Conservation (phyloP, 1,140 invertebrate species). For the Trypoxylus dichotomus region DNA sequence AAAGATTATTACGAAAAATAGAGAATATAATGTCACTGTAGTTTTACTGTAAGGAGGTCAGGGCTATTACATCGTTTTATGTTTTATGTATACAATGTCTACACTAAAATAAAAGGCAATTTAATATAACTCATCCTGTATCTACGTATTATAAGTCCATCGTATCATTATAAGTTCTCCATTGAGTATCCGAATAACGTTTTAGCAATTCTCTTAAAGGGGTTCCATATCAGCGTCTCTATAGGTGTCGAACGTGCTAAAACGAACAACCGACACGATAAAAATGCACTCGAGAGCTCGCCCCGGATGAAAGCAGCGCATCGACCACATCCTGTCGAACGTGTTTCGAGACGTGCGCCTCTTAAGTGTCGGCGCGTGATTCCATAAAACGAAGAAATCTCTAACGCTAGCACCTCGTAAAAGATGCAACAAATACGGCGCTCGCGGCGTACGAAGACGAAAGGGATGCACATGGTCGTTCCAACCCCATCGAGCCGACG, state of each 20-base stretch:
- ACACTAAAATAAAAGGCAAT: too few relatives aligned
- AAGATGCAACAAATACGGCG: background rate
- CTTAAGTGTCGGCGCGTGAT: background rate
- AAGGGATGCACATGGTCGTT: background rate
- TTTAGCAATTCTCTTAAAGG: too few relatives aligned
- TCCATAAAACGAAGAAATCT: background rate
- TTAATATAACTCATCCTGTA: too few relatives aligned
- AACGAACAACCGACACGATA: background rate
- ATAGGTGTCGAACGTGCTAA: background rate
- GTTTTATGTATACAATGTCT: too few relatives aligned
- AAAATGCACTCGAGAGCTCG: background rate
- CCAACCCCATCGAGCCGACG: background rate
- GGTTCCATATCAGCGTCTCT: background rate
- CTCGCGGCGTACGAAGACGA: background rate
- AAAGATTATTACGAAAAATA: too few relatives aligned
- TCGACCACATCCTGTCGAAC: background rate
- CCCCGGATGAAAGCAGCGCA: background rate
- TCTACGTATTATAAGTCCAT: too few relatives aligned
- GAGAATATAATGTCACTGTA: too few relatives aligned
- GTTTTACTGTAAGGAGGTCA: too few relatives aligned
- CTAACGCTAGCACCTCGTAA: background rate
- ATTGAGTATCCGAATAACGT: too few relatives aligned
- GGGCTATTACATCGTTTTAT: too few relatives aligned
- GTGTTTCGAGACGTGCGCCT: background rate
- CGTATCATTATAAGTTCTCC: too few relatives aligned